phyloP scores from a whole-genome alignment of 2,113 vertebrate genomes.

The Ochotona princeps region DNA sequence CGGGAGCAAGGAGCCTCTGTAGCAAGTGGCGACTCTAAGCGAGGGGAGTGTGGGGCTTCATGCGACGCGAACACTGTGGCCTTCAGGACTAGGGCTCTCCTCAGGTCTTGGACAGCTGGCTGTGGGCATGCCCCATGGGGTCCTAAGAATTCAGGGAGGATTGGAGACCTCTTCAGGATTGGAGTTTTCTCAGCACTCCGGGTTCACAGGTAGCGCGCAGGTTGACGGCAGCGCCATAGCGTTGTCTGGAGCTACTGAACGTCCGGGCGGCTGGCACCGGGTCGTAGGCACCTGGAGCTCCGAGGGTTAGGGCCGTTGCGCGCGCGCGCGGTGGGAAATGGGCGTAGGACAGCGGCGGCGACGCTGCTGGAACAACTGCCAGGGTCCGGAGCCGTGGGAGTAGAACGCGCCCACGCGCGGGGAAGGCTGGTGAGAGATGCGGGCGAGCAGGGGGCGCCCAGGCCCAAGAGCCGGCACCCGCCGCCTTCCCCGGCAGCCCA shows the following conservation, averaged over 20 bases:
- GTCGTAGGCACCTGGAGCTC: not conserved
- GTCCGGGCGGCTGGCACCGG: not conserved
- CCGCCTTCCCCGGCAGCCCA: conserved; percentile 33
- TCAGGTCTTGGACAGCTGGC: not conserved
- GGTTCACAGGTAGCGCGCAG: not conserved
- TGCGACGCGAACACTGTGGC: not conserved
- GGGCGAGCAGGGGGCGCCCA: not conserved
- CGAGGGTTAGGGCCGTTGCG: not conserved
- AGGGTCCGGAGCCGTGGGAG: not conserved
- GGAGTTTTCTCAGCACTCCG: not conserved
- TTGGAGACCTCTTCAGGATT: rapidly evolving
- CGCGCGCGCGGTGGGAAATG: not conserved
- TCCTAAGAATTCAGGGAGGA: not conserved
- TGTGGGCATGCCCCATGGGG: not conserved
- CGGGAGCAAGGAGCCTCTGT: not conserved
- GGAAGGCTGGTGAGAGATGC: not conserved
- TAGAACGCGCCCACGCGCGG: not conserved
- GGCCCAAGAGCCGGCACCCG: not conserved
- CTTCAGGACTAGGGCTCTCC: not conserved
- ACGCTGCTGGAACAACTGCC: not conserved
- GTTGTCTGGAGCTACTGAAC: not conserved
- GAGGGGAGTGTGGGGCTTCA: not conserved
- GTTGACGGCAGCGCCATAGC: not conserved
- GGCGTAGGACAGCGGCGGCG: not conserved
- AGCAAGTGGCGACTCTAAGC: not conserved